These are phyloP conservation scores for Antheraea pernyi DNA, from an alignment of 1,140 invertebrate species.

Conservation along the genomic window DNA sequence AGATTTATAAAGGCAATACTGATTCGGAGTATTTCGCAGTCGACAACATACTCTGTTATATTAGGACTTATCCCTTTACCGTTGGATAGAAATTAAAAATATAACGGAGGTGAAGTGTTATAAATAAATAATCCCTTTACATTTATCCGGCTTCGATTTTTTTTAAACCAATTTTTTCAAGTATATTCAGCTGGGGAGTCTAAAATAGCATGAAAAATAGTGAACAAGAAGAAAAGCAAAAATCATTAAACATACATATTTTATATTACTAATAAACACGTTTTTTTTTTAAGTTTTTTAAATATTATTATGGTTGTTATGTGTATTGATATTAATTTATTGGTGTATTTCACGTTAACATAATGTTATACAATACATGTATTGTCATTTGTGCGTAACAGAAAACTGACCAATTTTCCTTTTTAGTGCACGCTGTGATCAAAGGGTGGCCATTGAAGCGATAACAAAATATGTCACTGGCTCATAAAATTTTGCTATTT, in stretches of 20 bases:
- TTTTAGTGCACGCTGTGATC: conserved; percentile 58
- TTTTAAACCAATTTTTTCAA: too few species aligned
- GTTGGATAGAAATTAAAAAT: neutral
- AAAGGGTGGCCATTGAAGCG: conserved; percentile 45
- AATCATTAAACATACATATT: too few species aligned
- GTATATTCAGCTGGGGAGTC: too few species aligned
- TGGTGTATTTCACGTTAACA: neutral
- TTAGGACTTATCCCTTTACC: neutral
- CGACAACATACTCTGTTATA: neutral
- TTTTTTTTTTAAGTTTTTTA: too few species aligned
- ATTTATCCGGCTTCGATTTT: too few species aligned
- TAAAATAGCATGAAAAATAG: too few species aligned
- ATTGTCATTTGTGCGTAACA: conserved; percentile 32
- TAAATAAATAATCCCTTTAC: neutral
- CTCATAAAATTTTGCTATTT: conserved; percentile 49
- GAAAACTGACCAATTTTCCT: conserved; percentile 59
- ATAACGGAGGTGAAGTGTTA: neutral
- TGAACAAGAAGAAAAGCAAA: too few species aligned
- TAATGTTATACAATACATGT: conserved; percentile 15
- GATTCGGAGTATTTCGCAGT: conserved; percentile 37
- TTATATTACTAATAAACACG: too few species aligned
- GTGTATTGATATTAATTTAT: neutral
- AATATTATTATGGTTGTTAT: neutral
- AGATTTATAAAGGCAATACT: conserved; percentile 65
- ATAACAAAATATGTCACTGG: conserved; percentile 37